A percentile compares a stretch with the other conserved stretches of the same genome.
Conservation (phyloP, 2,113 vertebrate genomes). For the Plectropomus leopardus region DNA sequence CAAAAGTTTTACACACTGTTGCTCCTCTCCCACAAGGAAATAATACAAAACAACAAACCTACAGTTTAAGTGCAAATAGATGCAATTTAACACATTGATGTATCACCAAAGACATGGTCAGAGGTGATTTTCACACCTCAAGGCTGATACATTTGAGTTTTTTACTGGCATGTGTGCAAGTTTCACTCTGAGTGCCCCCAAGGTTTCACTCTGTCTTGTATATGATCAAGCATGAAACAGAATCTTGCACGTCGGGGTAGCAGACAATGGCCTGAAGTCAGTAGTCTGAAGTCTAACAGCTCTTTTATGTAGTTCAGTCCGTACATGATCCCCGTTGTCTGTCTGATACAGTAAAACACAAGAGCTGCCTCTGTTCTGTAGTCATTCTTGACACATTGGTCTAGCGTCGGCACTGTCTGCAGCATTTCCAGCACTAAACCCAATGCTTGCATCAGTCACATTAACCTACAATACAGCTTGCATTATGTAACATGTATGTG, state of each 20-base stretch:
- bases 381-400: slow-evolving; percentile 9
- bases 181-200: slow-evolving; percentile 4
- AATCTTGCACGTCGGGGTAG: background rate
- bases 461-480: background rate
- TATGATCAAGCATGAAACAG: background rate
- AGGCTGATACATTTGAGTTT: background rate
- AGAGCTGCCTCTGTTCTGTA: background rate
- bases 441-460: background rate
- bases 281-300: background rate
- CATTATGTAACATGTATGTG: background rate
- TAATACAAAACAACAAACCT: background rate
- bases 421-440: background rate
- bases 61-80: slow-evolving; percentile 42
- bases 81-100: background rate
- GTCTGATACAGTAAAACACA: background rate
- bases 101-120: background rate
- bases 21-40: background rate
- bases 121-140: slow-evolving; percentile 7
- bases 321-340: background rate
- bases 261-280: background rate
- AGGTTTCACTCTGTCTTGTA: background rate
- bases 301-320: background rate
- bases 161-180: background rate
- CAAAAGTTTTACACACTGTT: slow-evolving; percentile 12
- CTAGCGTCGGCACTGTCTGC: background rate